phyloP scores from a whole-genome alignment of 2,113 vertebrate genomes.

The Polyodon spathula region DNA sequence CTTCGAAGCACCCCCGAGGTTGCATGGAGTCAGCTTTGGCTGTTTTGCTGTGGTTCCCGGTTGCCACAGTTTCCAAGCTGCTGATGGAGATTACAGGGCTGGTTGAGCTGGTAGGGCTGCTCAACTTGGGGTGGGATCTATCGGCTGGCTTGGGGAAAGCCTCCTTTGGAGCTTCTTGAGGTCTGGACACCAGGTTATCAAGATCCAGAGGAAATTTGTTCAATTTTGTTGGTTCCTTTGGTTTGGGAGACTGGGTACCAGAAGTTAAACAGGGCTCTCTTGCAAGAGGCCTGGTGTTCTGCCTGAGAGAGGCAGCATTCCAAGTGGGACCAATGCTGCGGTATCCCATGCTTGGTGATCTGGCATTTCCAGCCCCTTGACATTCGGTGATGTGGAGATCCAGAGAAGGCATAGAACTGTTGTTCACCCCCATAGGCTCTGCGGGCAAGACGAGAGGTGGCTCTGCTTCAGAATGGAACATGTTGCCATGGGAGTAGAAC shows the following conservation, averaged over 20 bases:
- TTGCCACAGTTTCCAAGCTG: conserved; percentile 27
- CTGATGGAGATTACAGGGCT: conserved; percentile 29
- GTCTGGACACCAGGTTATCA: conserved; percentile 40
- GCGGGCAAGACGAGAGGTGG: conserved; percentile 27
- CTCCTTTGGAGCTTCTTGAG: conserved; percentile 14
- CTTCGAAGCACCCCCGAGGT: conserved; percentile 23
- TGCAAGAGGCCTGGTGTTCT: conserved; percentile 25
- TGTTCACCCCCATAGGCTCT: conserved; percentile 34
- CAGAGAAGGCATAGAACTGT: conserved; percentile 52
- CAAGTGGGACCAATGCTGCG: conserved; percentile 25
- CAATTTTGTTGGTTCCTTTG: conserved; percentile 43
- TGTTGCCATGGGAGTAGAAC: conserved; percentile 56
- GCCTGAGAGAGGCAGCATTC: conserved; percentile 28
- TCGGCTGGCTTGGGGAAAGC: rapidly evolving
- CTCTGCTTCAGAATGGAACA: conserved; percentile 51
- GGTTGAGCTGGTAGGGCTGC: conserved; percentile 24
- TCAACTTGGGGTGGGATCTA: conserved; percentile 24
- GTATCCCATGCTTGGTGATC: conserved; percentile 36
- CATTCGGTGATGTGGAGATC: conserved; percentile 63
- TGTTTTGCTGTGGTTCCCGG: conserved; percentile 15
- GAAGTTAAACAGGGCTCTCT: conserved; percentile 35
- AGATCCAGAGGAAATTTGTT: conserved; percentile 50
- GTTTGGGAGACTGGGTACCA: conserved; percentile 31
- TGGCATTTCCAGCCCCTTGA: conserved; percentile 18
- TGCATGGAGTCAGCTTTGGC: conserved; percentile 10